phyloP scores from a whole-genome alignment of 2,797 vertebrate species.

The Lepilemur septentrionalis region DNA sequence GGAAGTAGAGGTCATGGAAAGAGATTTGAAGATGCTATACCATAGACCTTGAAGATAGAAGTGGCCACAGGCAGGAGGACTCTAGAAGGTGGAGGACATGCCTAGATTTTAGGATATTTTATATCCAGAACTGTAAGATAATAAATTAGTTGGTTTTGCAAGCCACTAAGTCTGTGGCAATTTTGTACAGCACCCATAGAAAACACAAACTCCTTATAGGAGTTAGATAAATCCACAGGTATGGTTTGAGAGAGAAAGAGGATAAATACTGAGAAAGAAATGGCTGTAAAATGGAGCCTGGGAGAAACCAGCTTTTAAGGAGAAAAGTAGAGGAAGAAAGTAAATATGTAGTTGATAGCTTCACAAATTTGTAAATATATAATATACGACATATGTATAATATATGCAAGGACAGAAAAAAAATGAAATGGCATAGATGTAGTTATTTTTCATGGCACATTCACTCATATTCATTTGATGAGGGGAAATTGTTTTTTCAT shows the following conservation, averaged over 20 bases:
- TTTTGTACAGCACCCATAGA: not conserved
- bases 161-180: not conserved
- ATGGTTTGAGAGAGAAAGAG: not conserved
- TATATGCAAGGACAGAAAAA: not conserved
- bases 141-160: not conserved
- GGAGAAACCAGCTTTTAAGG: not conserved
- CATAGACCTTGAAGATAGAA: not conserved
- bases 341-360: not conserved
- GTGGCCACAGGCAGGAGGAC: accelerated
- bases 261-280: not conserved
- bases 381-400: not conserved
- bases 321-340: not conserved
- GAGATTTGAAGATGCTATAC: not conserved
- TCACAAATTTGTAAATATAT: not conserved
- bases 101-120: not conserved
- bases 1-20: not conserved
- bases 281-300: not conserved
- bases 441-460: not conserved
- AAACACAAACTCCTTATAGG: not conserved
- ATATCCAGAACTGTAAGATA: not conserved
- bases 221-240: not conserved
- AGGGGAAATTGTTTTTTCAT: not conserved
- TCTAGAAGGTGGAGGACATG: not conserved
- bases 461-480: not conserved
- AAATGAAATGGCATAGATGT: not conserved